Conservation (phyloP, 1,140 invertebrate species). For the Cepaea nemoralis region DNA sequence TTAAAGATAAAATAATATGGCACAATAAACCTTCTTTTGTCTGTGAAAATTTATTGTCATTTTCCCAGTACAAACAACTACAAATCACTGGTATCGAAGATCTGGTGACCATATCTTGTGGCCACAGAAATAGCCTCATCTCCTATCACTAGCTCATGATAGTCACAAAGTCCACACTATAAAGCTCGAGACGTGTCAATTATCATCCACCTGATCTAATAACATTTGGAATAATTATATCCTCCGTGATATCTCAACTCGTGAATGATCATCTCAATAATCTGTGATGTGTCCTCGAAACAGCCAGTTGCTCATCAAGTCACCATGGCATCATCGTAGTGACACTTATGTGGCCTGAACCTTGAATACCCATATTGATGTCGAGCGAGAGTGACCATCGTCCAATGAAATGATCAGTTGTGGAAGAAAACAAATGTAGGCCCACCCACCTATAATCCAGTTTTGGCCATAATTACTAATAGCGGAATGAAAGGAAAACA, state of each 20-base stretch:
- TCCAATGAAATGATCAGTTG: constrained; percentile 43
- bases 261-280: constrained; percentile 36
- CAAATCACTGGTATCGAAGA: constrained; percentile 31
- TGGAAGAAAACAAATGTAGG: constrained; percentile 65
- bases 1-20: too few species aligned
- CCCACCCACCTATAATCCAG: neutral
- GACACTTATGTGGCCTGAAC: constrained; percentile 6
- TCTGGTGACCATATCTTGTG: constrained; percentile 39
- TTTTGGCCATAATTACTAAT: too few species aligned
- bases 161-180: constrained; percentile 41
- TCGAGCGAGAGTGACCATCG: constrained; percentile 53
- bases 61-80: constrained; percentile 48
- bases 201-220: constrained; percentile 49
- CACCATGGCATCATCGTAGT: constrained; percentile 33
- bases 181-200: constrained; percentile 38
- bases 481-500: too few species aligned
- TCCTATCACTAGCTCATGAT: constrained; percentile 44
- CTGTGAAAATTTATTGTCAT: constrained; percentile 45
- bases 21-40: too few species aligned
- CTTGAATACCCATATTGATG: constrained; percentile 63
- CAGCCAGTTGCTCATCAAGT: constrained; percentile 29
- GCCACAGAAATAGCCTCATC: constrained; percentile 3
- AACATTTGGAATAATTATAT: constrained; percentile 39
- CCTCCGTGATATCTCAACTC: constrained; percentile 27
- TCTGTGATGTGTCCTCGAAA: constrained; percentile 37